Percentiles rank a stretch among this genome's conserved stretches.
Conservation (phyloP, 53 echinoderm and acorn worm genomes). For the Patiria pectinifera region DNA sequence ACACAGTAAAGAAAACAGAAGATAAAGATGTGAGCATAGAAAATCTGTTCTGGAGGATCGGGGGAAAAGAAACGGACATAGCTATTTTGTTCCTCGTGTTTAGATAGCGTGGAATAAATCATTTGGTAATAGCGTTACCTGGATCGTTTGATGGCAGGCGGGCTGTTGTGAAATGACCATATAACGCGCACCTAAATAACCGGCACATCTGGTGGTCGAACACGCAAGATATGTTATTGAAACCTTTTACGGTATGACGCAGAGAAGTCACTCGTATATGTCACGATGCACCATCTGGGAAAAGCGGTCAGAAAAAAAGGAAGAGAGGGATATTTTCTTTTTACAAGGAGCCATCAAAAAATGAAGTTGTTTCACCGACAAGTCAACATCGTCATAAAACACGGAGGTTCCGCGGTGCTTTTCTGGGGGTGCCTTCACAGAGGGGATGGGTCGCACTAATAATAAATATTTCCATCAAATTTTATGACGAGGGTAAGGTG, state of each 20-base stretch:
- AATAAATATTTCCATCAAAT: constrained; percentile 56
- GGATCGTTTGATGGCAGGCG: not conserved
- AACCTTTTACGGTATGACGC: not conserved
- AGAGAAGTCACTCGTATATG: constrained; percentile 4
- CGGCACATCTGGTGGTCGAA: not conserved
- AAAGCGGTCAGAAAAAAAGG: not conserved
- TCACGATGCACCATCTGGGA: not conserved
- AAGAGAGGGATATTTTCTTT: not conserved
- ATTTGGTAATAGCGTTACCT: not conserved
- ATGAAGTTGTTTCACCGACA: constrained; percentile 19
- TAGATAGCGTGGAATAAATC: not conserved
- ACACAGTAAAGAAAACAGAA: too few relatives aligned
- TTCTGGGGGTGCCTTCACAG: not conserved
- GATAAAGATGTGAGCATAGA: too few relatives aligned
- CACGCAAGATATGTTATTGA: constrained; percentile 1
- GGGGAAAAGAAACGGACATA: not conserved
- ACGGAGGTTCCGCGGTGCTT: not conserved
- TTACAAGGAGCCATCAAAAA: not conserved
- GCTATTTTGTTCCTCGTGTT: not conserved
- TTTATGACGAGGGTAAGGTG: constrained; percentile 51
- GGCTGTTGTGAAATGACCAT: not conserved
- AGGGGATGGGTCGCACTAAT: constrained; percentile 30
- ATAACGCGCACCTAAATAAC: constrained; percentile 5
- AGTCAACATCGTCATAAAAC: constrained; percentile 49
- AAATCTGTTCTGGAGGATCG: too few relatives aligned